Base-by-base conservation (phyloP, 2,888 invertebrate species). In the Rhagophthalmus giganteus region DNA sequence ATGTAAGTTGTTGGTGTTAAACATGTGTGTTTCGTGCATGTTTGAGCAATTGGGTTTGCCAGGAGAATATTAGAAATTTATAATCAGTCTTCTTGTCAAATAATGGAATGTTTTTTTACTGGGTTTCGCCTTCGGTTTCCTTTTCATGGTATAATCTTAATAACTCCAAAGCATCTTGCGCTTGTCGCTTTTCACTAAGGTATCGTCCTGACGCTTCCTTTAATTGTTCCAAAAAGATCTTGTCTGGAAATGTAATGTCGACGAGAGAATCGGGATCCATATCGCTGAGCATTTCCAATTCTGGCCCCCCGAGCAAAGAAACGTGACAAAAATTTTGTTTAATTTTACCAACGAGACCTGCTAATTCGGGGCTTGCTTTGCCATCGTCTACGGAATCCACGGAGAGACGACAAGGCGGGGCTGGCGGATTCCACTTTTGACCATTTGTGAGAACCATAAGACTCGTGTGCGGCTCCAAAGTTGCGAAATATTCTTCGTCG, bases 401-500 rank as follows among this genome's bases (percentile, higher is more conserved):
- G n/a, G 80, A 79, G 28, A 83, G 77, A 64, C 83, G 82, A 64
- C 84, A 83, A 55, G 79, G 80, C 1, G 83, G 82, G 74, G 80
- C 79, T 59, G 80, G 78, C 1, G 81, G 82, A 49, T 79, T 76
- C 91, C 91, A 91, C 69, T 86, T 87, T 71, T 91, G 87, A 60
- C 83, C 82, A 4, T 84, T 84, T 57, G 83, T 83, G 39, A 93
- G 79, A 37, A 91, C 83, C 87, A 93, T 92, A 55, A 92, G 79
- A 66, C 85, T 86, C 10, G 93, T 91, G 67, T 95, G 91, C 58
- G 86, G 86, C 64, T 94, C 93, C 57, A 95, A 78, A 1, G 94
- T 94, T 34, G 87, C 88, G 74, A 95, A 95, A 75, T 94, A 95
- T 71, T 94, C 94, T 72, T 95, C 94, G 69, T 95, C 94, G 65